Evolutionary conservation across 2,888 invertebrate genomes (phyloP).

Genomic region (Arrhopalites spinosus): DNA sequence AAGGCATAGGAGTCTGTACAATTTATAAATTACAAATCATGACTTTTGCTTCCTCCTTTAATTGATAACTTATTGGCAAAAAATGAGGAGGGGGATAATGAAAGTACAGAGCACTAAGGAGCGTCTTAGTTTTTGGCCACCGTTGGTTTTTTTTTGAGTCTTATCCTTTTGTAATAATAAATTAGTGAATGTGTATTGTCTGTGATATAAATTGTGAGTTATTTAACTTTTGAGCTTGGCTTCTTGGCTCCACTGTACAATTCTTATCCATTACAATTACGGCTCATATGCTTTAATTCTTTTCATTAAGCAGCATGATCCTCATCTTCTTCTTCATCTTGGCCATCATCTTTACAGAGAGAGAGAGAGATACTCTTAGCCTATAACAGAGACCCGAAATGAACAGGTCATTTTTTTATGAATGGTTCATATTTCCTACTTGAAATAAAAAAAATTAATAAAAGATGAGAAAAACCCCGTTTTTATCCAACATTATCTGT

Average conservation of each 20-base stretch:
- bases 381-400: not conserved
- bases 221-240: too few species aligned
- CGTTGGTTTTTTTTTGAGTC: not conserved
- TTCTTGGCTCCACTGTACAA: too few species aligned
- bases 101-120: not conserved
- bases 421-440: not conserved
- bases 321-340: not conserved
- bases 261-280: not conserved
- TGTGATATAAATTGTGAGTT: too few species aligned
- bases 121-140: not conserved
- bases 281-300: not conserved
- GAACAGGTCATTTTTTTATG: not conserved
- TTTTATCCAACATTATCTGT: too few species aligned
- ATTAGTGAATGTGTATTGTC: too few species aligned
- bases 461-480: too few species aligned
- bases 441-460: too few species aligned
- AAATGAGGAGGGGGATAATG: not conserved
- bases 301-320: not conserved
- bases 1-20: not conserved
- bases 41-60: not conserved
- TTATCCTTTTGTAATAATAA: not conserved
- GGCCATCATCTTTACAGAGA: not conserved
- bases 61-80: constrained; percentile 4
- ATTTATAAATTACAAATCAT: not conserved
- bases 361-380: not conserved